Evolutionary conservation across 2,113 vertebrate genomes (phyloP), one percentile per base, ranked within the genome.

Genomic region (Zosterops lateralis): DNA sequence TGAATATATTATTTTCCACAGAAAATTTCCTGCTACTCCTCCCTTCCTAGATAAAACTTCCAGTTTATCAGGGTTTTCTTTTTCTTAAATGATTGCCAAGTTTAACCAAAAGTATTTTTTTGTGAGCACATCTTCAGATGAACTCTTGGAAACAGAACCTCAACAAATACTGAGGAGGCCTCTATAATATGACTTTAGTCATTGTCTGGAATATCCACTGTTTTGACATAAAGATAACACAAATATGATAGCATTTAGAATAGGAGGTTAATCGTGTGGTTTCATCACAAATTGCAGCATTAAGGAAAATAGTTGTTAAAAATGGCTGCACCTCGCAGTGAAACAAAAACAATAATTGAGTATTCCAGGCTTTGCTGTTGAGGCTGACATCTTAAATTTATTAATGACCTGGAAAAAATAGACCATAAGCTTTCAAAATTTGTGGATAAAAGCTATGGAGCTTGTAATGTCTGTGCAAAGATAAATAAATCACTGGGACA

Each of bases 381-480:
- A 83, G 78, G n/a, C 26, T 78, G 61, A 57, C 31, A 32, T 61
- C 11, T 68, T 64, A 75, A 84, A 71, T 84, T 81, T 87, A 51
- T 84, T 82, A 94, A 91, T 73, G 73, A 72, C 32, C 42, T 72
- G 77, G 62, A 89, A 81, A 89, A 92, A 93, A 57, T 17, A 86
- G 57, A 89, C 62, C 24, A n/a, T 92, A 81, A 78, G 68, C 91
- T 92, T 90, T 92, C 66, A 81, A 68, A 81, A 89, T 87, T 53
- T 94, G 74, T 82, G 74, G 91, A 66, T 84, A 89, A 91, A 93
- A 91, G 56, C 73, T 84, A n/a, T 65, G 84, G 53, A 89, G 84
- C 80, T 92, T 91, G 68, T 72, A 84, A 91, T 72, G 50, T 75
- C 50, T 1, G 1, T 60, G 26, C 40, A 84, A 75, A 84, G 57